Evolutionary conservation across 2,113 vertebrate species (phyloP).

Genomic region (Menidia beryllina): DNA sequence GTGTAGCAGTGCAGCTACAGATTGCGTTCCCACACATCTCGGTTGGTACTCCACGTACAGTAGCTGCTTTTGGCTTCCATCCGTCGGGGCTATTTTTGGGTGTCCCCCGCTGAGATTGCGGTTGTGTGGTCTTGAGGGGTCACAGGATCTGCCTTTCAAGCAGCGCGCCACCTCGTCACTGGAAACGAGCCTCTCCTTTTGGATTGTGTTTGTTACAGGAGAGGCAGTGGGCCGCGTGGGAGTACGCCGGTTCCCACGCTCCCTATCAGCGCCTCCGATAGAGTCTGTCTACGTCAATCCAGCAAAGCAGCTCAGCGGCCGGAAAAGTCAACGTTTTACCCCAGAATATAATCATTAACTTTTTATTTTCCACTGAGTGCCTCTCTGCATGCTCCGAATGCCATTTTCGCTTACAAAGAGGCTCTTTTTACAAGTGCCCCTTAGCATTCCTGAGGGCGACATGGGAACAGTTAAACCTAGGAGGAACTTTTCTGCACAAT

Average conservation of each 20-base stretch:
- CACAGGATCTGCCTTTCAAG: slow-evolving; percentile 50
- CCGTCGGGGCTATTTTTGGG: slow-evolving; percentile 42
- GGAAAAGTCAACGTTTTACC: slow-evolving; percentile 32
- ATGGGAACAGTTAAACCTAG: slow-evolving; percentile 9
- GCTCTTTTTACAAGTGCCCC: slow-evolving; percentile 31
- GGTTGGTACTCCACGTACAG: slow-evolving; percentile 49
- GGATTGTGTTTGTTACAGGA: slow-evolving; percentile 57
- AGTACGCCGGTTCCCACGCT: slow-evolving; percentile 71
- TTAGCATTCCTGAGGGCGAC: slow-evolving; percentile 29
- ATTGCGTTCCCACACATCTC: slow-evolving; percentile 38
- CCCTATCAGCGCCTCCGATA: slow-evolving; percentile 47
- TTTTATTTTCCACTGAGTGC: not conserved
- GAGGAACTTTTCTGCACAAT: slow-evolving; percentile 3
- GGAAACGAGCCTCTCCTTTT: slow-evolving; percentile 65
- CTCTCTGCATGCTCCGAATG: slow-evolving; percentile 29
- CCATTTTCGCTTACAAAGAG: slow-evolving; percentile 36
- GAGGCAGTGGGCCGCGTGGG: slow-evolving; percentile 62
- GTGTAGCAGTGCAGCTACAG: slow-evolving; percentile 18
- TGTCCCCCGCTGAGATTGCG: slow-evolving; percentile 19
- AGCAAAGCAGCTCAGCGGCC: not conserved
- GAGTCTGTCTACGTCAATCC: slow-evolving; percentile 45
- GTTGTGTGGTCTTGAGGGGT: slow-evolving; percentile 68
- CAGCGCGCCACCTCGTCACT: slow-evolving; percentile 48
- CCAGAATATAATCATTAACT: slow-evolving; percentile 45
- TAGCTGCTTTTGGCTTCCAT: slow-evolving; percentile 40